Percentiles rank a stretch among this genome's conserved stretches.
Conservation (phyloP, 2,888 invertebrate species). For the Noctua fimbriata region DNA sequence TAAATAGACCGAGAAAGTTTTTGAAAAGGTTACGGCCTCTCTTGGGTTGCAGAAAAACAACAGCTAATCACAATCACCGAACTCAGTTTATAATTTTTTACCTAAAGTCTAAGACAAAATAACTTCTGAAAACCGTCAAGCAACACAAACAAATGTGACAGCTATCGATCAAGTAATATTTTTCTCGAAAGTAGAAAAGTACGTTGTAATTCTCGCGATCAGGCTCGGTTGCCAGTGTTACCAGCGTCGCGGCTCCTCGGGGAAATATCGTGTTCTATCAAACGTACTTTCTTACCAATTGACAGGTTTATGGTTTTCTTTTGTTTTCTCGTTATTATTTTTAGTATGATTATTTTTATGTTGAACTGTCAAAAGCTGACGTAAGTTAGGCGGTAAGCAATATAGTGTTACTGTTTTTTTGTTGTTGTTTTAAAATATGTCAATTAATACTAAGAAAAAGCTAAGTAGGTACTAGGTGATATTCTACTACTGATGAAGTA, state of each 20-base stretch:
- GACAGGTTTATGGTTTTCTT: conserved; percentile 50
- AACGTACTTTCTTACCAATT: conserved; percentile 54
- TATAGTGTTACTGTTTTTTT: neutral
- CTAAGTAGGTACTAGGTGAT: neutral
- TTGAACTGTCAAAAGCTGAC: conserved; percentile 4
- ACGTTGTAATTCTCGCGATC: conserved; percentile 53
- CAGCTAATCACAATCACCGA: conserved; percentile 1
- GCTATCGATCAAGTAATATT: conserved; percentile 55
- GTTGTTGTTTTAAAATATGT: neutral
- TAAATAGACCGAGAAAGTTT: neutral
- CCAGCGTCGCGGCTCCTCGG: conserved; percentile 39
- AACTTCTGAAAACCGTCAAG: neutral
- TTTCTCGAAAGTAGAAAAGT: conserved; percentile 35
- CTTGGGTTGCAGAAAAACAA: conserved; percentile 5
- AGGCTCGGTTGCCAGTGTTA: conserved; percentile 36
- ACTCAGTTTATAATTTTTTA: conserved; percentile 11
- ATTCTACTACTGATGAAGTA: no score
- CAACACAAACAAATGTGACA: conserved; percentile 28
- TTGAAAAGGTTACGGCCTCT: neutral
- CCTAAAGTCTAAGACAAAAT: conserved; percentile 18
- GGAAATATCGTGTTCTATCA: conserved; percentile 61
- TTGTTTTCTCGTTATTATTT: conserved; percentile 12
- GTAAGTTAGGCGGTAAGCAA: neutral
- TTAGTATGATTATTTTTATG: conserved; percentile 38
- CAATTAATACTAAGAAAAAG: neutral